phyloP scores from a whole-genome alignment of 2,888 invertebrate genomes.

The Capitulum mitella region DNA sequence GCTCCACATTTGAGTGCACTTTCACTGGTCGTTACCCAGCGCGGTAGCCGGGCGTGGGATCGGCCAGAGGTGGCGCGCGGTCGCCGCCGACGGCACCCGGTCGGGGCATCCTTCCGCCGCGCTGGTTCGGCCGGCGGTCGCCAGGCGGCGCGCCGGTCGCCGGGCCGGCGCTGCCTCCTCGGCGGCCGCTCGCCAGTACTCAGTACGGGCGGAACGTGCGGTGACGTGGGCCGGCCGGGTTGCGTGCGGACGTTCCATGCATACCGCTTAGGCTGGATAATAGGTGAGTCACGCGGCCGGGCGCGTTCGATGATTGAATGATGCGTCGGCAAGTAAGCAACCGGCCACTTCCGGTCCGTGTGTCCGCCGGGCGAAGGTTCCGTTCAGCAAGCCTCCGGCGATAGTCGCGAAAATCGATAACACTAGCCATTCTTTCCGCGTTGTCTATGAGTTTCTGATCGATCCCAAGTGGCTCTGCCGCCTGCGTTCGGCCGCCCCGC shows the following conservation, averaged over 20 bases:
- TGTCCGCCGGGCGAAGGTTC: no score
- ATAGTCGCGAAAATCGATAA: no score
- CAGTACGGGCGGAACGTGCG: background rate
- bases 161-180: no score
- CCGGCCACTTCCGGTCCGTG: no score
- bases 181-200: background rate
- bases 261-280: background rate
- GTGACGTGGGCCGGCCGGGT: background rate
- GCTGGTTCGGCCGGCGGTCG: background rate
- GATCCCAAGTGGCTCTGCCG: no score
- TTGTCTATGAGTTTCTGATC: no score
- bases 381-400: no score
- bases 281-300: background rate
- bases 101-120: background rate
- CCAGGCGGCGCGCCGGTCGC: constrained; percentile 2
- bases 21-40: background rate
- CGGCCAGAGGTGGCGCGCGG: background rate
- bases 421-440: no score
- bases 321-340: no score
- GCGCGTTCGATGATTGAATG: no score
- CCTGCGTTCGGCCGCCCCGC: no score
- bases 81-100: background rate
- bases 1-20: constrained; percentile 10
- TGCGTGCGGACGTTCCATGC: background rate
- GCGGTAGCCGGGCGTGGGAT: background rate